phyloP scores from a whole-genome alignment of 1,140 invertebrate species.

The Choristoneura fumiferana region DNA sequence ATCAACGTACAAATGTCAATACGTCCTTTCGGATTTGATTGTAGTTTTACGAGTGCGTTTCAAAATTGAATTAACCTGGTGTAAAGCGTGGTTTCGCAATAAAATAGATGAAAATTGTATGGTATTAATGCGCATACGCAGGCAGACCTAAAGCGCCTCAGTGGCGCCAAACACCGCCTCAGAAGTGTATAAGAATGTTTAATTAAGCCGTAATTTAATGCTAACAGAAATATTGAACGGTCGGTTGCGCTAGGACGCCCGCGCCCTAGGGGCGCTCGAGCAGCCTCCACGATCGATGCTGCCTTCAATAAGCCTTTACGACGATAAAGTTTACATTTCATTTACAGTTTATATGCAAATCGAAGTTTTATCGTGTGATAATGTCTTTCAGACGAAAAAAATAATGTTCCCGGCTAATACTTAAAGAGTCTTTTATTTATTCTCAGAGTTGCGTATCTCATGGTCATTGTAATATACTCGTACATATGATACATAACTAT shows the following conservation, averaged over 20 bases:
- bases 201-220: constrained; percentile 64
- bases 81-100: constrained; percentile 39
- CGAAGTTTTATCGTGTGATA: constrained; percentile 6
- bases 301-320: neutral
- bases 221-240: constrained; percentile 48
- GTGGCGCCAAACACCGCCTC: constrained; percentile 31
- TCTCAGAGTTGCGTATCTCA: too few relatives aligned
- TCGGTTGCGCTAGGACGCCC: constrained; percentile 4
- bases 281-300: constrained; percentile 6
- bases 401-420: too few relatives aligned
- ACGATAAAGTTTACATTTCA: constrained; percentile 7
- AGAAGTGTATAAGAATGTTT: constrained; percentile 46
- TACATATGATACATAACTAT: too few relatives aligned
- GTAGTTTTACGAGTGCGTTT: constrained; percentile 20
- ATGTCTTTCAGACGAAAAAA: constrained; percentile 1
- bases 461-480: too few relatives aligned
- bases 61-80: constrained; percentile 35
- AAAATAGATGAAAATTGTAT: constrained; percentile 55
- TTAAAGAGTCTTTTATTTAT: too few relatives aligned
- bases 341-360: constrained; percentile 14
- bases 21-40: too few relatives aligned
- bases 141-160: constrained; percentile 29
- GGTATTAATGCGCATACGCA: constrained; percentile 40
- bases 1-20: too few relatives aligned
- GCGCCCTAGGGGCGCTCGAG: neutral